A percentile compares a stretch with the other conserved stretches of the same genome.
Conservation (phyloP, 2,113 vertebrate species). For the Sitta europaea region DNA sequence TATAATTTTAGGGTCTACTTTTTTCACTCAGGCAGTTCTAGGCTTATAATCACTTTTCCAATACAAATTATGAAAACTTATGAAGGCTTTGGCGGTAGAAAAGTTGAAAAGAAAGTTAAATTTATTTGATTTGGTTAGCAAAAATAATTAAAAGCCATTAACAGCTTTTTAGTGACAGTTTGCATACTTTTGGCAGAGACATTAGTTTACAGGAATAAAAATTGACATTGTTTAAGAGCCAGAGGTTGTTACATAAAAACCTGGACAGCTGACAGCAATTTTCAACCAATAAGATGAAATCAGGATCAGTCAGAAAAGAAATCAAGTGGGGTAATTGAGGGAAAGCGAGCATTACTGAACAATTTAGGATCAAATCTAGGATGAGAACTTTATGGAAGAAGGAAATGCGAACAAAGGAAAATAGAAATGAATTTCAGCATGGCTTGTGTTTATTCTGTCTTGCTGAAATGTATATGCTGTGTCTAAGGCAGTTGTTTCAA, state of each 20-base stretch:
- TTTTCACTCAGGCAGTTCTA: not conserved
- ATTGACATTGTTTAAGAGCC: slow-evolving; percentile 22
- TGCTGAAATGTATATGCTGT: not conserved
- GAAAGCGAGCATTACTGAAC: not conserved
- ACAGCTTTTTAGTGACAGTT: not conserved
- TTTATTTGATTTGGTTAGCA: not conserved
- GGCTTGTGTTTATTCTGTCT: not conserved
- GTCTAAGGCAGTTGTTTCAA: not conserved
- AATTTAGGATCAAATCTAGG: not conserved
- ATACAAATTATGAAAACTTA: not conserved
- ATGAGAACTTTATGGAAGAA: not conserved
- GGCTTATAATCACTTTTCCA: not conserved
- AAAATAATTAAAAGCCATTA: not conserved
- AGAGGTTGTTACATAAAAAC: slow-evolving; percentile 22
- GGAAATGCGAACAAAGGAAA: not conserved
- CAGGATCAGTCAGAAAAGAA: slow-evolving; percentile 3
- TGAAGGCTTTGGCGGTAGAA: not conserved
- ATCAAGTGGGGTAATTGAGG: not conserved
- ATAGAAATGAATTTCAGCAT: not conserved
- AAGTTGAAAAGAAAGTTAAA: not conserved
- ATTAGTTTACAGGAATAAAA: slow-evolving; percentile 32
- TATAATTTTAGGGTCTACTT: not conserved
- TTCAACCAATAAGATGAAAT: not conserved
- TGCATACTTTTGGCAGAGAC: not conserved
- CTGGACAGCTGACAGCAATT: not conserved